Base-by-base conservation (phyloP, 2,797 vertebrate genomes). In the Melanogrammus aeglefinus region DNA sequence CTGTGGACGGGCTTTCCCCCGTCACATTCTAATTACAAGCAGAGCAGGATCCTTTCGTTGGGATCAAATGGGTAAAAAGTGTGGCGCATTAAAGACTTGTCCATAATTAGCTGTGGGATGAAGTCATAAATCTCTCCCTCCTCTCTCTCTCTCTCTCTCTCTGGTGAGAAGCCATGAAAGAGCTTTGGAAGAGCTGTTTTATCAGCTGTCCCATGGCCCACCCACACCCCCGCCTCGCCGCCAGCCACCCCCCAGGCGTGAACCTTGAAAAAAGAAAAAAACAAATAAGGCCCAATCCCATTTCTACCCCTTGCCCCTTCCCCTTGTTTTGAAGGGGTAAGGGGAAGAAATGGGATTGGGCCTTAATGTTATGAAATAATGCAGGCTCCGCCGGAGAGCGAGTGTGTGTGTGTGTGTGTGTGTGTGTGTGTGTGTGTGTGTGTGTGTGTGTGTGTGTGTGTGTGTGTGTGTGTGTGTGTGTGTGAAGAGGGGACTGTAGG, bases 41-140 rank as follows among this genome's bases (percentile, higher is more conserved):
- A n/a, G 36, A 74, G 78, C 84, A 74, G 80, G 86, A 82, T 79
- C 81, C 86, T 89, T 90, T 92, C 88, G 90, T 74, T 74, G 85
- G 86, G 81, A 78, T 75, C 77, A 87, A 85, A 81, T 79, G 83
- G 83, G 82, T 21, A 63, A 89, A 80, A 76, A 74, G 81, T 6
- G 81, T 31, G n/a, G 86, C 8, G 79, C 87, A 85, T 90, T 91
- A 85, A 88, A 91, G 88, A 78, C 82, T 83, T 79, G 86, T 88
- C 81, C 77, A 44, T 90, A 92, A 93, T 93, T 94, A 94, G 91
- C 79, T 77, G 85, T 75, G 81, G 86, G 88, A 89, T 91, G 82
- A 78, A 66, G 83, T 75, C 39, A 75, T 92, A 92, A 91, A 94
- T 93, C 89, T 91, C 18, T 57, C 47, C 47, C 47, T 21, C 16